Evolutionary conservation across 2,888 invertebrate genomes (phyloP).

Genomic region (Chrysodeixis includens): DNA sequence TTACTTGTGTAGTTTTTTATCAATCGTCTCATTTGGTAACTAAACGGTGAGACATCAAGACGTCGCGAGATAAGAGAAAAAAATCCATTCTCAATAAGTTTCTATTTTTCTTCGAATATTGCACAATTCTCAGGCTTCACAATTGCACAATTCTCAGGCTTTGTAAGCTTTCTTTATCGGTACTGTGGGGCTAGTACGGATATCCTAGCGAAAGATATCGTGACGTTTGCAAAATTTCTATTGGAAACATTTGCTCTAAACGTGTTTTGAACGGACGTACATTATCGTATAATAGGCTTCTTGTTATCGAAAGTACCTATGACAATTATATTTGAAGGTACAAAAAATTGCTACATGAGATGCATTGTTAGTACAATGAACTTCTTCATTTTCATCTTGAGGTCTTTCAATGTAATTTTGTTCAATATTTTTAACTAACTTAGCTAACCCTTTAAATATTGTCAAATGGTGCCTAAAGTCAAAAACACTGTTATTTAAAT

Average conservation of each 20-base stretch:
- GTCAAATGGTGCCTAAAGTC: no score
- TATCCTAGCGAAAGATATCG: not conserved
- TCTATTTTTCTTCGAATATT: not conserved
- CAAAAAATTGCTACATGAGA: no score
- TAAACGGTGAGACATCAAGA: not conserved
- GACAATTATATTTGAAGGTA: no score
- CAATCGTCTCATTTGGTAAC: not conserved
- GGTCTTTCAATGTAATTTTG: no score
- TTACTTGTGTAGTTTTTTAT: constrained; percentile 1
- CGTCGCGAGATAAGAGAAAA: not conserved
- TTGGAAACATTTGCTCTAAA: not conserved
- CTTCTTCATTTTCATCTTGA: no score
- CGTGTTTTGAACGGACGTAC: not conserved
- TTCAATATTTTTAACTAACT: no score
- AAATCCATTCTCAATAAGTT: not conserved
- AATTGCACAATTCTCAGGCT: not conserved
- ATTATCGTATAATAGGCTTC: no score
- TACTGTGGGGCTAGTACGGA: not conserved
- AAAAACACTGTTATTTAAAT: no score
- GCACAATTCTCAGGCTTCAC: not conserved
- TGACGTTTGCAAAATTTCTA: not conserved
- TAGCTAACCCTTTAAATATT: no score
- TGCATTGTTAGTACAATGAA: no score
- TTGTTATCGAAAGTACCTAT: no score
- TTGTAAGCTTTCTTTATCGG: not conserved